Percentiles rank a stretch among this genome's conserved stretches.
Conservation (phyloP, 2,797 vertebrate species). For the Crypturellus tataupa region DNA sequence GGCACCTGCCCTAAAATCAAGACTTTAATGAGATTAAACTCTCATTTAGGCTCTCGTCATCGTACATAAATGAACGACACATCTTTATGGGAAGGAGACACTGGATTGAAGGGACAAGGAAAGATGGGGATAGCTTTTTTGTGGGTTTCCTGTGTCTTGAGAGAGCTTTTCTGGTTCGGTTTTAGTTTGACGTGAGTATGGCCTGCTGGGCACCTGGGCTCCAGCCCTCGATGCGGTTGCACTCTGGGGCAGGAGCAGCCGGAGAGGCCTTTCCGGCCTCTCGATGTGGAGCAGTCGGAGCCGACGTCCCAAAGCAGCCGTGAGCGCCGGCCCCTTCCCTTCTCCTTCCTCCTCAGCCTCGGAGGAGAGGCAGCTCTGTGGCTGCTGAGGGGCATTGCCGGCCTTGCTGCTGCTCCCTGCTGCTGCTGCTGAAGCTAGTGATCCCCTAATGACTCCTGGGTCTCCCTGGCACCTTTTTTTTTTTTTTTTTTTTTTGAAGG, state of each 20-base stretch:
- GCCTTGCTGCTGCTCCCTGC: neutral
- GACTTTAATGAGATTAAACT: constrained; percentile 37
- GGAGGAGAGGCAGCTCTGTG: neutral
- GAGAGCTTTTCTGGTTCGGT: neutral
- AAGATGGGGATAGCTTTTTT: neutral
- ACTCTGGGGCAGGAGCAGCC: neutral
- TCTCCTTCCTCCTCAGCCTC: neutral
- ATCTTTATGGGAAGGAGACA: neutral
- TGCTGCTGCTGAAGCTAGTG: neutral
- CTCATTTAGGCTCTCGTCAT: constrained; percentile 5
- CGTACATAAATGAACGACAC: neutral
- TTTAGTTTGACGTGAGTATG: neutral
- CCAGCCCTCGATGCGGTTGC: neutral
- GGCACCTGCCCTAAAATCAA: constrained; percentile 22
- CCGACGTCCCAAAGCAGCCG: too few species aligned
- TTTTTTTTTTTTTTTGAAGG: neutral
- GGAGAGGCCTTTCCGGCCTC: too few species aligned
- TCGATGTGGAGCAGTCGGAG: too few species aligned
- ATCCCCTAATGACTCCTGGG: neutral
- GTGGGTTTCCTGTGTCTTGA: neutral
- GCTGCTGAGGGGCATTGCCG: neutral
- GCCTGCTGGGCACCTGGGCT: neutral
- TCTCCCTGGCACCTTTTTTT: neutral
- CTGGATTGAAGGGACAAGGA: neutral
- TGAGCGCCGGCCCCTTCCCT: neutral